phyloP scores from a whole-genome alignment of 2,113 vertebrate genomes.

The Rhea pennata region DNA sequence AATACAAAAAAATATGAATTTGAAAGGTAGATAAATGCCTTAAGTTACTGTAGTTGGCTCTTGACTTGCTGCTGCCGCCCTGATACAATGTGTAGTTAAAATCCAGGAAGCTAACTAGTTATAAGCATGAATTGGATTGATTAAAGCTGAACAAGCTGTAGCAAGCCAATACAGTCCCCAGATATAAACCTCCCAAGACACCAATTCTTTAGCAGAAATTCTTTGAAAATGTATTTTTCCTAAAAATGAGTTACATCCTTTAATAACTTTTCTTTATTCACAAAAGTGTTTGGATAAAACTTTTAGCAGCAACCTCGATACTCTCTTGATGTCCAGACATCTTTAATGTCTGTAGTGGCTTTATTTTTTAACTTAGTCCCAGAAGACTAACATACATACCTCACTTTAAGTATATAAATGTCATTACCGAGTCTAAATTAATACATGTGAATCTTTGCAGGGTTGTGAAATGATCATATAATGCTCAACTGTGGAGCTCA shows the following conservation, averaged over 20 bases:
- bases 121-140: background rate
- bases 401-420: background rate
- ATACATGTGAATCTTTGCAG: background rate
- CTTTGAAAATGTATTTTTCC: background rate
- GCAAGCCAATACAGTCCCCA: background rate
- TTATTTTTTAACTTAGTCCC: background rate
- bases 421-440: background rate
- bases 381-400: no score
- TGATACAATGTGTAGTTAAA: background rate
- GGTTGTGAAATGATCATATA: background rate
- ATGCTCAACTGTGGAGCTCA: background rate
- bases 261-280: background rate
- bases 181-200: background rate
- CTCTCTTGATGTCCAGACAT: background rate
- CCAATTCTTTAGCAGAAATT: background rate
- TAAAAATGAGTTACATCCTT: background rate
- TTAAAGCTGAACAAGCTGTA: no score
- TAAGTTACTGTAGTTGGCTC: background rate
- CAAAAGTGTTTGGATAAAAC: background rate
- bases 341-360: background rate
- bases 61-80: background rate
- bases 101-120: background rate
- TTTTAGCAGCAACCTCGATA: no score
- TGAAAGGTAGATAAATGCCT: background rate
- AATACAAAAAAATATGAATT: background rate